A percentile compares a stretch with the other conserved stretches of the same genome.
These are phyloP conservation scores for Blennius ocellaris DNA, from an alignment of 2,113 vertebrate genomes.

Conservation along the genomic window DNA sequence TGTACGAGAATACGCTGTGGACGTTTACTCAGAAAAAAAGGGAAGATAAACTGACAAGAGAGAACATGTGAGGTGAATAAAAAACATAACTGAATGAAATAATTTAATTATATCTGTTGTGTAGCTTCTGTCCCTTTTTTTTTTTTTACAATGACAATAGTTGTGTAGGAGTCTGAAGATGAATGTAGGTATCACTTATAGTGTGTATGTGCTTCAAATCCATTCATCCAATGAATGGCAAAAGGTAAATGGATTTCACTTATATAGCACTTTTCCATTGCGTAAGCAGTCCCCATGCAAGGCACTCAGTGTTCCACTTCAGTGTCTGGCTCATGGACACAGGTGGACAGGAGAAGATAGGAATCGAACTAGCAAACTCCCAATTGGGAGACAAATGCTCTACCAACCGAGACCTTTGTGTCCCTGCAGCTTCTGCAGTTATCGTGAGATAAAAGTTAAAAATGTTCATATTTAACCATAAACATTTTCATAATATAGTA, in stretches of 20 bases:
- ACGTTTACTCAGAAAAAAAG: not conserved
- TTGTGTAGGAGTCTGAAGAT: constrained; percentile 6
- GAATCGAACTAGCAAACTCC: too few relatives aligned
- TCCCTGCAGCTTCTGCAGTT: too few relatives aligned
- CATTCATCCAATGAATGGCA: constrained; percentile 18
- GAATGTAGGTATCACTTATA: not conserved
- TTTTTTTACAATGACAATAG: constrained; percentile 8
- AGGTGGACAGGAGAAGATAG: too few relatives aligned
- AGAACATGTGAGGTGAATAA: constrained; percentile 3
- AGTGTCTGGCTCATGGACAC: too few relatives aligned
- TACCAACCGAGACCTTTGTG: too few relatives aligned
- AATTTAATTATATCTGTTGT: not conserved
- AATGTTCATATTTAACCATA: too few relatives aligned
- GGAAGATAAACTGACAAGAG: not conserved
- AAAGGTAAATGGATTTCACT: not conserved
- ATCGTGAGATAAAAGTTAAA: too few relatives aligned
- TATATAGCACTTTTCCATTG: too few relatives aligned
- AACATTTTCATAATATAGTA: too few relatives aligned
- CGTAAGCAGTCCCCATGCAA: too few relatives aligned
- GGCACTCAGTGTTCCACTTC: too few relatives aligned
- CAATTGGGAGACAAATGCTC: too few relatives aligned
- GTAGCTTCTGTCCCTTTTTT: not conserved
- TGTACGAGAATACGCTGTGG: constrained; percentile 4
- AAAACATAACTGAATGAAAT: not conserved
- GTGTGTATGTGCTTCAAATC: constrained; percentile 7